These are phyloP conservation scores for Petrocephalus zakoni DNA, from an alignment of 2,113 vertebrate genomes.

Conservation along the genomic window DNA sequence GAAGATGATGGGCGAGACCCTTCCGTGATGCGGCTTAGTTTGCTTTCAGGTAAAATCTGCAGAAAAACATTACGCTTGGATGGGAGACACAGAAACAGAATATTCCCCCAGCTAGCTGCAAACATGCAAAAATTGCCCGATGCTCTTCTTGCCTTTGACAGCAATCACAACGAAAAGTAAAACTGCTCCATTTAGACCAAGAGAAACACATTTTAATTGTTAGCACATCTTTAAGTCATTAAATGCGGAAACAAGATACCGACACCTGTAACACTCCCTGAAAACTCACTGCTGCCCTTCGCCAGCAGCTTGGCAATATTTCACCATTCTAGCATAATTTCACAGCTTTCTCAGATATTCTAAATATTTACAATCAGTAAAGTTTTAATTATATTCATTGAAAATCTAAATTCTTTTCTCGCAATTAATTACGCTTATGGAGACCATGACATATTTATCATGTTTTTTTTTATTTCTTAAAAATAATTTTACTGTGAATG, in stretches of 20 bases:
- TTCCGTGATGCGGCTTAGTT: background rate
- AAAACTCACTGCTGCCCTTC: background rate
- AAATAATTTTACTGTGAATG: background rate
- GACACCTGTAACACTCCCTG: background rate
- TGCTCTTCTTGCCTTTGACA: background rate
- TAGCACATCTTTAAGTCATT: background rate
- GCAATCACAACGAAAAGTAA: background rate
- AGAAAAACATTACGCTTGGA: background rate
- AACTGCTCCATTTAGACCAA: background rate
- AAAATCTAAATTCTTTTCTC: background rate
- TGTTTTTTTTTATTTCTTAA: background rate
- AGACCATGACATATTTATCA: background rate
- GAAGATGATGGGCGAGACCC: background rate
- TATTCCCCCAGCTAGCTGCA: background rate
- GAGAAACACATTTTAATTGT: background rate
- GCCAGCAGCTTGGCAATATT: background rate
- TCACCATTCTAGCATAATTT: background rate
- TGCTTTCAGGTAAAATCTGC: background rate
- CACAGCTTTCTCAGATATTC: background rate
- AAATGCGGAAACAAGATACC: background rate
- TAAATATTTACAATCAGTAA: conserved; percentile 2
- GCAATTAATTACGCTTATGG: background rate
- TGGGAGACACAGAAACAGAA: background rate
- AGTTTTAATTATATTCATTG: background rate
- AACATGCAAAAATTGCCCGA: background rate